Evolutionary conservation across 1,140 invertebrate genomes (phyloP), one percentile per base, ranked within the genome.

Genomic region (Phymorhynchus buccinoides): DNA sequence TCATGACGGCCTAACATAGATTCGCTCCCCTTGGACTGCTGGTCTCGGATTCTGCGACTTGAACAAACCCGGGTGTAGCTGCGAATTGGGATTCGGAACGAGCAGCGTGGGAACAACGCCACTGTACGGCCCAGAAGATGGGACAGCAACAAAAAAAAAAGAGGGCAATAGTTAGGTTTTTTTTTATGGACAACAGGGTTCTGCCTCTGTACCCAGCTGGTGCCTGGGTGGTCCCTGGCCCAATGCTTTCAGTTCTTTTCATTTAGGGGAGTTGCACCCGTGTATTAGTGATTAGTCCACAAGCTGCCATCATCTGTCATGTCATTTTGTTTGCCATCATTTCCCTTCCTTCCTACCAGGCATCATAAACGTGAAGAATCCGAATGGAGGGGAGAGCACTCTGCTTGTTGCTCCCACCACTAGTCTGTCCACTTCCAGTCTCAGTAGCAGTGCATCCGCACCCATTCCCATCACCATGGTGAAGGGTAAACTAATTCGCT

Each of bases 381-480:
- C 35, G n/a, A 44, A 44, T 83, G 81, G 81, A 83, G 39, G 81
- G 66, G 81, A 42, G 56, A 56, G 41, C 37, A 71, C 81, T 12
- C 81, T 83, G 14, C 81, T 83, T 12, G 81, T 83, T 71, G 62
- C 81, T 66, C 81, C 80, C 32, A 41, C 81, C 1, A 66, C 81
- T 83, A 83, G 81, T 83, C 48, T 83, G 39, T 83, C 81, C 44
- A 71, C 32, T 62, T 22, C 66, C 27, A 39, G 62, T 81, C 22
- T 41, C 35, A 41, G 14, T 75, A 75, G 73, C 35, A 37, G 73
- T 75, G 73, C 77, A 79, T 35, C 77, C n/a, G 44, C 77, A n/a
- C 66, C 82, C 84, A 56, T 77, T 84, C 75, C 84, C 39, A 56
- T 80, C 75, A 84, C 84, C 44, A 37, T 84, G 84, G 84, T 84